Conservation (phyloP, 2,888 invertebrate genomes). For the Hofmannophila pseudospretella region DNA sequence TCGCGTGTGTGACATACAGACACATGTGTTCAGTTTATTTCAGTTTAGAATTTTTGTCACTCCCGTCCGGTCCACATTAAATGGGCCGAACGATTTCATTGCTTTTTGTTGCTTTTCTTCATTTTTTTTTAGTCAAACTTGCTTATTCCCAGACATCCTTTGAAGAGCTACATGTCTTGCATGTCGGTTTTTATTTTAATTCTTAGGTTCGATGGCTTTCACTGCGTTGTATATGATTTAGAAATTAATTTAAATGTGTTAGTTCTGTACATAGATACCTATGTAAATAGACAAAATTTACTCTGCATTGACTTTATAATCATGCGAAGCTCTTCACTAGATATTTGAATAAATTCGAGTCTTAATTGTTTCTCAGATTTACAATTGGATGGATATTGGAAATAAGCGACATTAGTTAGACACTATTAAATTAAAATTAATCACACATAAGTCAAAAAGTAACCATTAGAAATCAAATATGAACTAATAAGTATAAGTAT, state of each 20-base stretch:
- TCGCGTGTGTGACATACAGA: constrained; percentile 44
- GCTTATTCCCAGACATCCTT: constrained; percentile 65
- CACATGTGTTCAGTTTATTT: constrained; percentile 75
- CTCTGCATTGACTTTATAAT: no score
- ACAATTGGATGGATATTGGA: no score
- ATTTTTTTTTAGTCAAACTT: constrained; percentile 35
- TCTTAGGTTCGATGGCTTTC: constrained; percentile 38
- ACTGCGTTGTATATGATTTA: constrained; percentile 24
- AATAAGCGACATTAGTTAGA: no score
- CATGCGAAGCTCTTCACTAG: no score
- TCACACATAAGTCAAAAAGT: no score
- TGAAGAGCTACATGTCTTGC: constrained; percentile 49
- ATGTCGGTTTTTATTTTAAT: constrained; percentile 52
- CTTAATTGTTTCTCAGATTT: no score
- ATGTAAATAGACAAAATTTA: no score
- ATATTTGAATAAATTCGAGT: no score
- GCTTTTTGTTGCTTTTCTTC: constrained; percentile 46
- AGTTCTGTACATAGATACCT: not conserved
- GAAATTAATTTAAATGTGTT: not conserved
- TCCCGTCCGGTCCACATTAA: constrained; percentile 74
- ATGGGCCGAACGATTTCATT: constrained; percentile 72
- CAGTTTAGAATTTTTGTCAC: constrained; percentile 73
- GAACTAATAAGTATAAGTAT: no score
- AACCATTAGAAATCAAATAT: no score
- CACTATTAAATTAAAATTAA: no score